phyloP scores from a whole-genome alignment of 2,888 invertebrate genomes.

The Nomada flava region DNA sequence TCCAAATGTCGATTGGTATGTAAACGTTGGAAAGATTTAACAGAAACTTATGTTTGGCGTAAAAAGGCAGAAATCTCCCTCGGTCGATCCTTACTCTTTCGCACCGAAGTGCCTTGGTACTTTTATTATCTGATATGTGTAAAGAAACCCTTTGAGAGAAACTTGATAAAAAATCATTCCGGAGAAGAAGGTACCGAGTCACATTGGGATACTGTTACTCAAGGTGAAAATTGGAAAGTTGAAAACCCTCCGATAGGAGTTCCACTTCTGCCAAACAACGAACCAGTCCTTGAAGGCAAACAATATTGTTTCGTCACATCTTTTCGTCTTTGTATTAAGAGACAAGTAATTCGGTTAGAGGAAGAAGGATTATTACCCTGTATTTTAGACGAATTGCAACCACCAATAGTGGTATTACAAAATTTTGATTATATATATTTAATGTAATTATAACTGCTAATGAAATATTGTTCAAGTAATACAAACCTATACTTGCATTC shows the following conservation, averaged over 20 bases:
- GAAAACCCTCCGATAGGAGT: constrained; percentile 85
- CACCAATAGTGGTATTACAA: constrained; percentile 84
- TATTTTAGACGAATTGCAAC: constrained; percentile 85
- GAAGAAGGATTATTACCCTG: constrained; percentile 81
- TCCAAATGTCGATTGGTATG: constrained; percentile 85
- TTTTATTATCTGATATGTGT: constrained; percentile 83
- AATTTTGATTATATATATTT: constrained; percentile 1
- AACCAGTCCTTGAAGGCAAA: constrained; percentile 83
- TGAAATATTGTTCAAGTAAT: not conserved
- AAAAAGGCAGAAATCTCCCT: constrained; percentile 79
- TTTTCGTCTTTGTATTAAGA: constrained; percentile 84
- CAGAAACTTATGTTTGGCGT: constrained; percentile 84
- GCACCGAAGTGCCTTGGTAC: constrained; percentile 81
- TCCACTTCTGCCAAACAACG: constrained; percentile 81
- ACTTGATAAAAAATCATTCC: constrained; percentile 85
- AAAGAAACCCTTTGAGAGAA: constrained; percentile 83
- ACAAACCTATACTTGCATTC: constrained; percentile 12
- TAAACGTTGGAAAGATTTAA: constrained; percentile 85
- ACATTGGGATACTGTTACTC: constrained; percentile 83
- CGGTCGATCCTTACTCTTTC: constrained; percentile 71
- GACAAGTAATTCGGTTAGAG: constrained; percentile 84
- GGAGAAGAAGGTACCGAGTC: constrained; percentile 81
- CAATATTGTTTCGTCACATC: constrained; percentile 86
- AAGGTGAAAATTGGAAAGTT: constrained; percentile 85
- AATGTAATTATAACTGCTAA: not conserved